phyloP scores from a whole-genome alignment of 2,113 vertebrate species.

The Catagonus wagneri region DNA sequence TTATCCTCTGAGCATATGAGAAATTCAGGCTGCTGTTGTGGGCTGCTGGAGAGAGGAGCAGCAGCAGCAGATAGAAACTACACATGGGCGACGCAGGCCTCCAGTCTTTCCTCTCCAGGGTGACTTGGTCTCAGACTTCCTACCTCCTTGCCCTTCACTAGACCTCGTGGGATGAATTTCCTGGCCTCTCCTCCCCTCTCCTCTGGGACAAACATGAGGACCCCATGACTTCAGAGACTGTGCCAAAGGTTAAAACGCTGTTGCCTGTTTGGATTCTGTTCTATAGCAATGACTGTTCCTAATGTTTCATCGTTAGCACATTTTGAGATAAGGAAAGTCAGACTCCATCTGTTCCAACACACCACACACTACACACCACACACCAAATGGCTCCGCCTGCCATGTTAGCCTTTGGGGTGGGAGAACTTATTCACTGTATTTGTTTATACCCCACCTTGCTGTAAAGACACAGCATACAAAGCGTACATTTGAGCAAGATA shows the following conservation, averaged over 20 bases:
- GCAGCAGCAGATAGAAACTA: fast-evolving
- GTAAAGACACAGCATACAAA: not conserved
- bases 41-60: not conserved
- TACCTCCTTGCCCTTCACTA: not conserved
- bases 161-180: not conserved
- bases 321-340: not conserved
- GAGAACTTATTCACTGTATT: not conserved
- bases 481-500: not conserved
- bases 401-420: not conserved
- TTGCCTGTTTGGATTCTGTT: not conserved
- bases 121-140: not conserved
- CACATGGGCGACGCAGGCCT: fast-evolving
- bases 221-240: not conserved
- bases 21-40: not conserved
- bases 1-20: not conserved
- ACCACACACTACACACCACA: too few relatives aligned
- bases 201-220: not conserved
- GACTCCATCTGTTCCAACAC: fast-evolving
- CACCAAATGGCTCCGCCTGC: not conserved
- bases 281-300: not conserved
- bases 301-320: not conserved
- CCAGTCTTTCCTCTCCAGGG: not conserved
- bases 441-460: not conserved
- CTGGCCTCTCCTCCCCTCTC: not conserved
- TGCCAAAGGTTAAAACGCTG: not conserved